Evolutionary conservation across 2,888 invertebrate genomes (phyloP), one percentile per base, ranked within the genome.

Genomic region (Drosophila mettleri): DNA sequence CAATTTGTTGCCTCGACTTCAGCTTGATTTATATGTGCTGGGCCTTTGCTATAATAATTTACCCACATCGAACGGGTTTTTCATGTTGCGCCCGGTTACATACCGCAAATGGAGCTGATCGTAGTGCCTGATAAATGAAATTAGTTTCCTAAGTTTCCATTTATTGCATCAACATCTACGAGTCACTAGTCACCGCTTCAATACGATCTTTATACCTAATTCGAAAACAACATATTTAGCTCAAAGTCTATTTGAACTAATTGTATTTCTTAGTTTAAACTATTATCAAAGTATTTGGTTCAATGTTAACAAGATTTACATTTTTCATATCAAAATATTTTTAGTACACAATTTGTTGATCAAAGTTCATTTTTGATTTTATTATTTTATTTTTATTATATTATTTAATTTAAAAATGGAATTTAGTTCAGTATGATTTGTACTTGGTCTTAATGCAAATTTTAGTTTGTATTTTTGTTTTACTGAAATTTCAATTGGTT

Each of bases 11-110:
- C 54, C 52, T 66, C 61, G 51, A 48, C 38, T 63, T 18, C 29
- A 52, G 45, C 68, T 45, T 59, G 73, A 70, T 80, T 81, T 78
- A 70, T 76, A 62, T 62, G 45, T 67, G 73, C 69, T 79, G 59
- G 49, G 62, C 55, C 68, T 79, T 57, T 48, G 60, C 59, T 49
- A 41, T 69, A 59, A 45, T 69, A 57, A 62, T 78, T 78, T 63
- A 38, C 49, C 49, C 55, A 20, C 46, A 43, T 51, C 31, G 54
- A 75, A 72, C 72, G 48, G 53, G 76, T 75, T 75, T 75, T 67
- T 36, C 43, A 48, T 18, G 45, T 45, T 45, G 46, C 29, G 29
- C 18, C 1, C 24, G 16, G 16, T 16, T 20, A 18, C 46, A 20
- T 31, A 31, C 46, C 31, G 6, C 31, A 48, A 48, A 31, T 48